Evolutionary conservation across 2,113 vertebrate genomes (phyloP).

Genomic region (Barbus barbus): DNA sequence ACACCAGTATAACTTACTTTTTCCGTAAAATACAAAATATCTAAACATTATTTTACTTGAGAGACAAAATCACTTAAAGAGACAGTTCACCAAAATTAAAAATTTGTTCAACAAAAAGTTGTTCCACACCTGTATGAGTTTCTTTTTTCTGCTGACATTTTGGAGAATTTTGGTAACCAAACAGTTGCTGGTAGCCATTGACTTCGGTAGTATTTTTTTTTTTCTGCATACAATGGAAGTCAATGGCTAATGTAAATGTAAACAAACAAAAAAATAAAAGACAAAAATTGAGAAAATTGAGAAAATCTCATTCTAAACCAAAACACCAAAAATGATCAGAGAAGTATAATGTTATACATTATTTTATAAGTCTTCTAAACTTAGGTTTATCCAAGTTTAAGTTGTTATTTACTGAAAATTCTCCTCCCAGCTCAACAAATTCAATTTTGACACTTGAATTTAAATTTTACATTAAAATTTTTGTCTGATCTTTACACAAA

Average conservation of each 20-base stretch:
- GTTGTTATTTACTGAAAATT: not conserved
- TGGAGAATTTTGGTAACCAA: too few species aligned
- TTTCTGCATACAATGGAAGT: too few species aligned
- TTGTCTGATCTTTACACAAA: not conserved
- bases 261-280: too few species aligned
- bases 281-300: too few species aligned
- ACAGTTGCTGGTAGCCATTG: too few species aligned
- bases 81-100: not conserved
- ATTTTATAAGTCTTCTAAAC: not conserved
- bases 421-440: not conserved
- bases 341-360: not conserved
- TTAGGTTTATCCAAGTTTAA: not conserved
- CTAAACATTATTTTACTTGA: too few species aligned
- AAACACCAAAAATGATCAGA: not conserved
- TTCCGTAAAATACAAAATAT: not conserved
- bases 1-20: not conserved
- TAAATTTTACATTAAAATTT: not conserved
- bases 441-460: not conserved
- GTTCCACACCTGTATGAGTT: too few species aligned
- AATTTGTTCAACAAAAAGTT: too few species aligned
- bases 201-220: too few species aligned
- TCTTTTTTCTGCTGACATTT: too few species aligned
- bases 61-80: not conserved
- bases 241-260: too few species aligned
- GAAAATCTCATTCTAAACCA: too few species aligned